These are phyloP conservation scores for Fratercula arctica DNA, from an alignment of 2,797 vertebrate genomes.

Conservation along the genomic window DNA sequence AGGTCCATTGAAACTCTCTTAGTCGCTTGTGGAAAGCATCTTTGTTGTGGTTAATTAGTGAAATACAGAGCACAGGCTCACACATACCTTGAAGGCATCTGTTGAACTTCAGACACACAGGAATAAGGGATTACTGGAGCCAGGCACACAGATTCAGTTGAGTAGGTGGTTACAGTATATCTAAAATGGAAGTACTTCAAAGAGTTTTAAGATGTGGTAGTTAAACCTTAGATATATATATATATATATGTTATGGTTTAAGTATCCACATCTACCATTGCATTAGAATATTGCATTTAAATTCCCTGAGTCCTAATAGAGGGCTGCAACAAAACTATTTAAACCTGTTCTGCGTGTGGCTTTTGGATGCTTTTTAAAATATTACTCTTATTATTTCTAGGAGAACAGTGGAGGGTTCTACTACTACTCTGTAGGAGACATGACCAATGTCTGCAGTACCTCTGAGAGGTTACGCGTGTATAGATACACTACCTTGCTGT, in stretches of 20 bases:
- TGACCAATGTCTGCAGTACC: neutral
- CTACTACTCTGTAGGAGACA: fast-evolving
- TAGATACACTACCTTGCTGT: neutral
- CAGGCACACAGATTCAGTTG: neutral
- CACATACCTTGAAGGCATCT: neutral
- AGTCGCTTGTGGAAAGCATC: neutral
- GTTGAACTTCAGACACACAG: neutral
- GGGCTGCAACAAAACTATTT: neutral
- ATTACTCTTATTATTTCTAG: neutral
- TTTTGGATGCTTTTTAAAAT: neutral
- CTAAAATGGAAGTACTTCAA: neutral
- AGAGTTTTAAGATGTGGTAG: neutral
- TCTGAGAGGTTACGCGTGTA: neutral
- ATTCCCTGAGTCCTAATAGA: neutral
- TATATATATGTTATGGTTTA: neutral
- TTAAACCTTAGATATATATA: neutral
- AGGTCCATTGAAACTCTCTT: neutral
- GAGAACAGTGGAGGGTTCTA: neutral
- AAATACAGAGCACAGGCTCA: neutral
- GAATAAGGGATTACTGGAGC: neutral
- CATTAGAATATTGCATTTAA: neutral
- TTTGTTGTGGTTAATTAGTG: constrained; percentile 1
- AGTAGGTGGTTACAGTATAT: constrained; percentile 12
- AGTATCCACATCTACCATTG: neutral
- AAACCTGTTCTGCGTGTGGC: neutral